These are phyloP conservation scores for Cataglyphis cursor DNA, from an alignment of 2,888 invertebrate genomes.

Conservation along the genomic window DNA sequence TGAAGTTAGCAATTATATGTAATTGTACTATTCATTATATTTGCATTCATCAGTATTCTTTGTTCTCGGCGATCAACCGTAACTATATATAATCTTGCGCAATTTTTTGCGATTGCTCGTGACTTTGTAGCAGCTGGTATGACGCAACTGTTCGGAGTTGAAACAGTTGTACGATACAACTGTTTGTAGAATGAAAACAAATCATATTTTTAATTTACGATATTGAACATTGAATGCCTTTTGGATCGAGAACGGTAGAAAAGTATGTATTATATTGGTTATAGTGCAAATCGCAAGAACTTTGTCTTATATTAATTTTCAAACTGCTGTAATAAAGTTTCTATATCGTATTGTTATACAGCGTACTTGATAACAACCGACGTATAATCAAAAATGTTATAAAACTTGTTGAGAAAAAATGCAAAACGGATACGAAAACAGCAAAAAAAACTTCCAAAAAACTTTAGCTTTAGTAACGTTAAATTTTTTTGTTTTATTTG, in stretches of 20 bases:
- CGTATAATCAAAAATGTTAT: neutral
- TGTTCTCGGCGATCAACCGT: conserved; percentile 42
- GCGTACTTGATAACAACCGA: neutral
- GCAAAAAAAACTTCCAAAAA: neutral
- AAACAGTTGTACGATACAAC: conserved; percentile 51
- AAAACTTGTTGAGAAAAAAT: conserved; percentile 31
- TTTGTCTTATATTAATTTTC: conserved; percentile 51
- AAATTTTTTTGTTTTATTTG: conserved; percentile 28
- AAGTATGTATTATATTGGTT: conserved; percentile 16
- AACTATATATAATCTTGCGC: conserved; percentile 49
- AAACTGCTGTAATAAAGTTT: conserved; percentile 33
- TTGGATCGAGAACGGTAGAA: conserved; percentile 3
- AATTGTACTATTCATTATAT: conserved; percentile 34
- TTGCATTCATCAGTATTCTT: conserved; percentile 33
- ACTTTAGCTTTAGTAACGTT: neutral
- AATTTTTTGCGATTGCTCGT: conserved; percentile 49
- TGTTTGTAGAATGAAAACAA: conserved; percentile 30
- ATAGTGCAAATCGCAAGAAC: conserved; percentile 19
- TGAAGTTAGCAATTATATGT: conserved; percentile 39
- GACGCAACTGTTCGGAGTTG: conserved; percentile 50
- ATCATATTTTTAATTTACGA: conserved; percentile 47
- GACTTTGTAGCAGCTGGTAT: conserved; percentile 45
- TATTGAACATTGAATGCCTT: neutral
- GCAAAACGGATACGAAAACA: neutral
- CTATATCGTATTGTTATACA: conserved; percentile 12